phyloP scores from a whole-genome alignment of 2,113 vertebrate species.

The Siniperca knerii region DNA sequence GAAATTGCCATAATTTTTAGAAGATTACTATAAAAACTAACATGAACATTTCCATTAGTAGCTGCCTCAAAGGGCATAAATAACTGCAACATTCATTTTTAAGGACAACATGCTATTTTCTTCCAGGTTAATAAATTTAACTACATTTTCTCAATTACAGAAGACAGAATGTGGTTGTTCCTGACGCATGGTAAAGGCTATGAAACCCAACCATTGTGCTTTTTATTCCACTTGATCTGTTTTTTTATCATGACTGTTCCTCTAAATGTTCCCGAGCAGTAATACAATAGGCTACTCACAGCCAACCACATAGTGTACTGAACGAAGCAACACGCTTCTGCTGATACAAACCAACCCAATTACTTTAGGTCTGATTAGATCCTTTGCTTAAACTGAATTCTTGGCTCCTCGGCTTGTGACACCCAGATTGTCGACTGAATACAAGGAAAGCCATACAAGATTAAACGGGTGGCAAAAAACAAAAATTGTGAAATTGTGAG shows the following conservation, averaged over 20 bases:
- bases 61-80: neutral
- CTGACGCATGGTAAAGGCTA: neutral
- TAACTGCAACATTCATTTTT: neutral
- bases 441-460: neutral
- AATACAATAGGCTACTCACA: conserved; percentile 17
- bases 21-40: neutral
- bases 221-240: conserved; percentile 11
- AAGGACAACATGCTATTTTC: neutral
- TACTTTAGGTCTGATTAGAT: conserved; percentile 57
- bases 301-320: neutral
- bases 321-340: neutral
- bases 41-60: neutral
- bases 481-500: conserved; percentile 1
- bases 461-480: conserved; percentile 3
- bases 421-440: neutral
- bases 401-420: conserved; percentile 37
- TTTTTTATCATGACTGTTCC: conserved; percentile 11
- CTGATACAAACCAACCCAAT: conserved; percentile 43
- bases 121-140: neutral
- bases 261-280: conserved; percentile 23
- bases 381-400: conserved; percentile 46
- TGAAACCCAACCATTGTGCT: neutral
- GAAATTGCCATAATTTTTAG: neutral
- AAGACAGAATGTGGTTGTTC: neutral
- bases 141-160: neutral